Conservation (phyloP, 2,113 vertebrate species). For the Pangasianodon gigas region DNA sequence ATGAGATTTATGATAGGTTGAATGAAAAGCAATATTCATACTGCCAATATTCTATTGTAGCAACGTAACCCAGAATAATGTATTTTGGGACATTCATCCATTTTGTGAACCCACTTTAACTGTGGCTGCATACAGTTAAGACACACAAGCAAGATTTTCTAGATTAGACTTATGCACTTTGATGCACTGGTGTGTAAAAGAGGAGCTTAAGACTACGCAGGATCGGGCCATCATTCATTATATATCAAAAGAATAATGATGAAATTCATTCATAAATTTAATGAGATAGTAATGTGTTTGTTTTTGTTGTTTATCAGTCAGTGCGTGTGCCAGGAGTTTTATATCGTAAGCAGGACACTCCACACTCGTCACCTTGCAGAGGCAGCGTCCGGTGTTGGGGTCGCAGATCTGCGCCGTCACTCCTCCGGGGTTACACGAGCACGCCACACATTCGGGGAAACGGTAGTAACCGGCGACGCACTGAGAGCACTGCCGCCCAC, state of each 20-base stretch:
- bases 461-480: conserved; percentile 81
- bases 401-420: conserved; percentile 79
- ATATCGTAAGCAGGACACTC: background rate
- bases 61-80: too few species aligned
- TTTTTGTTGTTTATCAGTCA: too few species aligned
- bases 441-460: conserved; percentile 84
- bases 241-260: background rate
- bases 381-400: conserved; percentile 80
- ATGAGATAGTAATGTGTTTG: background rate
- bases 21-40: too few species aligned
- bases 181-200: background rate
- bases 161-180: too few species aligned
- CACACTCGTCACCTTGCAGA: conserved; percentile 84
- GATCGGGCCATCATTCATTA: background rate
- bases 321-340: background rate
- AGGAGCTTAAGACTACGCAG: background rate
- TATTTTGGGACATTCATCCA: too few species aligned
- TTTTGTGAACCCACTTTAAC: too few species aligned
- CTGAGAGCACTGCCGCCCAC: conserved; percentile 81
- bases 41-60: too few species aligned
- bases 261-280: background rate
- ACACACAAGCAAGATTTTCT: too few species aligned
- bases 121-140: background rate
- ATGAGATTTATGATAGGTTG: too few species aligned
- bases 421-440: conserved; percentile 80